Conservation (phyloP, 2,113 vertebrate species). For the Colaptes auratus region DNA sequence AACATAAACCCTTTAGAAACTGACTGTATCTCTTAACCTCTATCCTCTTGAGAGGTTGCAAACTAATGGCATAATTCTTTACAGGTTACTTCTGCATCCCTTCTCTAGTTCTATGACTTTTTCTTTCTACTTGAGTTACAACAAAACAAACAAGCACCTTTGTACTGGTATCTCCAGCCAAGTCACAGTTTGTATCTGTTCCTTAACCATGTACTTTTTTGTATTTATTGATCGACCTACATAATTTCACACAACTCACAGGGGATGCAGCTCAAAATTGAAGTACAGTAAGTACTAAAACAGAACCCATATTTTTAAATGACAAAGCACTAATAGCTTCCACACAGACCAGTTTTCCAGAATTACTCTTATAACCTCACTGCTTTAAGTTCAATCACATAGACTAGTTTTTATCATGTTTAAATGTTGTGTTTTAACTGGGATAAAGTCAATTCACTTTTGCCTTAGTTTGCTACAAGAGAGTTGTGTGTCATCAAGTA, state of each 20-base stretch:
- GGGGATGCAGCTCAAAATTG: neutral
- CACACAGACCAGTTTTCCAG: neutral
- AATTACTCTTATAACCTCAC: neutral
- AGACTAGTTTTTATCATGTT: neutral
- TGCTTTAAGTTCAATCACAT: neutral
- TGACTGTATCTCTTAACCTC: neutral
- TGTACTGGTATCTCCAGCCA: neutral
- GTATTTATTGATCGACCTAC: neutral
- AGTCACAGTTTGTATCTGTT: neutral
- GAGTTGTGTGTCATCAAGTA: neutral
- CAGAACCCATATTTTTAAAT: neutral
- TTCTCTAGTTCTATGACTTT: neutral
- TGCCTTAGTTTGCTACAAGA: neutral
- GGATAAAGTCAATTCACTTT: neutral
- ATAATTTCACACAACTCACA: neutral
- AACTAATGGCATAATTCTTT: neutral
- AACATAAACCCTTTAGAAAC: slow-evolving; percentile 6
- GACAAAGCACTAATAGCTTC: neutral
- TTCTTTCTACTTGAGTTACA: neutral
- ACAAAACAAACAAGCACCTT: neutral
- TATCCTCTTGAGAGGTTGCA: neutral
- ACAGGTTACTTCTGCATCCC: neutral
- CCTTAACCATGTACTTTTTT: neutral
- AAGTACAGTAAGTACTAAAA: neutral
- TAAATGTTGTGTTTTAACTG: neutral